phyloP scores from a whole-genome alignment of 2,888 invertebrate genomes.

The Amiota mariae region DNA sequence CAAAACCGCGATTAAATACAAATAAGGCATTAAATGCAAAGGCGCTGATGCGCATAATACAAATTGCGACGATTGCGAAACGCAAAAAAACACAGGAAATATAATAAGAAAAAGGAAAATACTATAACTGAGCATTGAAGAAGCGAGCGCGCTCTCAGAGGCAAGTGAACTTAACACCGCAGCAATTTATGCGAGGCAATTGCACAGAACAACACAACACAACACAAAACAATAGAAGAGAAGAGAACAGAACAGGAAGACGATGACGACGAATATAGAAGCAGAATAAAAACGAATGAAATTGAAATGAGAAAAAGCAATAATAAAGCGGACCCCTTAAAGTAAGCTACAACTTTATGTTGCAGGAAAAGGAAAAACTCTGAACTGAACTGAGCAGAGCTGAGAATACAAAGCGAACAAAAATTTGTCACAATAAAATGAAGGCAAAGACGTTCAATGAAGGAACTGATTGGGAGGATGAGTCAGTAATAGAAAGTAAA shows the following conservation, averaged over 20 bases:
- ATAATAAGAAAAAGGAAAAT: background rate
- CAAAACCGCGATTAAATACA: conserved; percentile 64
- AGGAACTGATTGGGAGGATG: too few relatives aligned
- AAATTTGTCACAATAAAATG: too few relatives aligned
- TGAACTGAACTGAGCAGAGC: too few relatives aligned
- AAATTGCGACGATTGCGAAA: conserved; percentile 62
- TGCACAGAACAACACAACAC: conserved; percentile 38
- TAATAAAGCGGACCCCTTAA: conserved; percentile 26
- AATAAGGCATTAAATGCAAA: conserved; percentile 65
- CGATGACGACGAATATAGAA: too few relatives aligned
- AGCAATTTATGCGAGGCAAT: conserved; percentile 49
- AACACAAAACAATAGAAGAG: too few relatives aligned
- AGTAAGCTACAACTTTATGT: conserved; percentile 47
- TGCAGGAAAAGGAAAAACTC: conserved; percentile 28
- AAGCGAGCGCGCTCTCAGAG: background rate
- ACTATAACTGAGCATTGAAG: background rate
- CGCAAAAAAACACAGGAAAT: conserved; percentile 7
- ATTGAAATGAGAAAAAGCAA: too few relatives aligned
- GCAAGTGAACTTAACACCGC: background rate
- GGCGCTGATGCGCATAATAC: conserved; percentile 66
- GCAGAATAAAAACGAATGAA: too few relatives aligned
- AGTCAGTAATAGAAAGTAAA: too few relatives aligned
- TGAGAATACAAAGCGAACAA: too few relatives aligned
- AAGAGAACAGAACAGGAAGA: background rate
- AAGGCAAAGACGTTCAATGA: too few relatives aligned